Base-by-base conservation (phyloP, 2,797 vertebrate species). In the Gobio occitaniae region DNA sequence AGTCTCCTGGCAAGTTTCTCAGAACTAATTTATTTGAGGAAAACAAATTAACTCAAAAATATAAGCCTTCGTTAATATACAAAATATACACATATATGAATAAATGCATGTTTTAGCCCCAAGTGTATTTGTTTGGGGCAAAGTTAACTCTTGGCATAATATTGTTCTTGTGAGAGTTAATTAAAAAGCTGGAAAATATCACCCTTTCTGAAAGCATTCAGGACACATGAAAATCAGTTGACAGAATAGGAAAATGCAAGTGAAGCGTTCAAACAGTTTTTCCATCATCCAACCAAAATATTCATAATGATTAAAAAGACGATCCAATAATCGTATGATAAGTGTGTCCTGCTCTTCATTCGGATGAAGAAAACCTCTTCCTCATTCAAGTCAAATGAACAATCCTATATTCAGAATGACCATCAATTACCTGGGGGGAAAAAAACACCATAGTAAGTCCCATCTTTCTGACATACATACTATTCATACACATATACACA, bases 1-100 rank as follows among this genome's bases (percentile, higher is more conserved):
- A 3, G 48, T 32, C 41, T 72, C n/a, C 2, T 32, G 38, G 12
- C 38, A 47, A 10, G 47, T 76, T 16, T 66, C 10, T 68, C 47
- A 66, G 15, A 4, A 76, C 47, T 68, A 36, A n/a, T 77, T 76
- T 77, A 32, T 65, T 32, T 2, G 0, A 1, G 21, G 1, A 65
- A 6, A 1, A 61, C 44, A 0, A 82, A 3, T 12, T 6, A 38
- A 3, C 17, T 13, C 15, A 44, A n/a, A 56, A 68, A 82, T 16
- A 75, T 16, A 52, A 41, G 36, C 19, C 36, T 66, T 66, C 21
- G 54, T 52, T 29, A 54, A 41, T 15, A 44, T 52, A 75, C 32
- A 29, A 44, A 76, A 74, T 63, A 76, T 44, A 2, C 41, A 66
- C 71, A 61, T 12, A 48, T 6, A 82, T 65, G 54, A 83, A 44